Base-by-base conservation (phyloP, 2,888 invertebrate species). In the Celastrina argiolus region DNA sequence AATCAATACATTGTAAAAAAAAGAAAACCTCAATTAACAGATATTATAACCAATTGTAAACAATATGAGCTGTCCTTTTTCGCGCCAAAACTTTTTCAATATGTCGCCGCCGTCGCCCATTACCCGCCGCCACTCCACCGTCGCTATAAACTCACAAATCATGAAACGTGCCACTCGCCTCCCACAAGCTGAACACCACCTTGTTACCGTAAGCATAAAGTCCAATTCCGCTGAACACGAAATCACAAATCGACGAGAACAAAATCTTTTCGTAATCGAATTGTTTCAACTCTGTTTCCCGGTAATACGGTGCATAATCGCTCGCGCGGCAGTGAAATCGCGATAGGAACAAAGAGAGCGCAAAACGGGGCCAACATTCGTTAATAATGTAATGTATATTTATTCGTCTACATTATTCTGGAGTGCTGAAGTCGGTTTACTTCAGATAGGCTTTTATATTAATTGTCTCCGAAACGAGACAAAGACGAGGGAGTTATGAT, bases 101-200 rank as follows among this genome's bases (percentile, higher is more conserved):
- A 90, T 90, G 90, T 89, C 90, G 85, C 79, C 80, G 83, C 83
- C 84, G 83, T 86, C 81, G 87, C 87, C 90, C 90, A 90, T 89
- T 89, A 90, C 88, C 87, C 88, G 85, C 88, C 88, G 87, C 85
- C 89, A 90, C 91, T 90, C 89, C 90, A 89, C 89, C 88, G 89
- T 87, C 82, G 87, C 88, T 89, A 90, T 90, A 91, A 91, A 91
- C 91, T 91, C 90, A 91, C 91, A 91, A 91, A 91, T 91, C 91
- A 91, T 90, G 88, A 88, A 89, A 89, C 83, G 83, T 84, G 81
- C 85, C 81, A 82, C 83, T 82, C 75, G 69, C 70, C 64, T 68
- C 65, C 69, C 3, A 68, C 81, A 58, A 78, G 67, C 79, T 74
- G 88, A 76, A 79, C 71, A 76, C 75, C 71, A 79, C 85, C 76